Percentiles rank a stretch among this genome's conserved stretches.
These are phyloP conservation scores for Stegana nigrithorax DNA, from an alignment of 2,888 invertebrate species.

Conservation along the genomic window DNA sequence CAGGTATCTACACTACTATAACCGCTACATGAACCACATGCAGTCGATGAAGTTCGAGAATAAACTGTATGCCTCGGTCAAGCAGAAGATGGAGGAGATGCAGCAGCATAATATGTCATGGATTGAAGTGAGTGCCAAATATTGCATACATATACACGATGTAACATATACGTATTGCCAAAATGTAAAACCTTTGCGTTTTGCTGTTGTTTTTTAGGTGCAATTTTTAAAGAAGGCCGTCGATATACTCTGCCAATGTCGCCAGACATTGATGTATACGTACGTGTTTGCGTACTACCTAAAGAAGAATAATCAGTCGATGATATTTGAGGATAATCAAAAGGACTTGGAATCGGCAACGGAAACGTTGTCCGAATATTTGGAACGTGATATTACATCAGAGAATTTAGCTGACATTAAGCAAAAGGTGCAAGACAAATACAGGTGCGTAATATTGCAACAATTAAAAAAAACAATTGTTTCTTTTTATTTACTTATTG, in stretches of 20 bases:
- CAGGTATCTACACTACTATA: slow-evolving; percentile 98
- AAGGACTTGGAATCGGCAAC: slow-evolving; percentile 97
- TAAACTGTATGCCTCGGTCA: slow-evolving; percentile 94
- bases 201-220: slow-evolving; percentile 72
- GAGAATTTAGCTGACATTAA: slow-evolving; percentile 98
- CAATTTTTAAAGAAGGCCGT: slow-evolving; percentile 98
- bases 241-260: slow-evolving; percentile 95
- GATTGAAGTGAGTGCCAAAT: slow-evolving; percentile 83
- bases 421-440: slow-evolving; percentile 98
- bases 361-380: slow-evolving; percentile 95
- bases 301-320: slow-evolving; percentile 97
- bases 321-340: slow-evolving; percentile 99
- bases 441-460: slow-evolving; percentile 75
- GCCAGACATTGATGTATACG: slow-evolving; percentile 98
- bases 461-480: background rate
- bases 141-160: slow-evolving; percentile 4
- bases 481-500: slow-evolving; percentile 45
- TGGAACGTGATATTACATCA: slow-evolving; percentile 97
- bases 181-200: background rate
- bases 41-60: slow-evolving; percentile 97
- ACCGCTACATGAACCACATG: slow-evolving; percentile 99
- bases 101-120: slow-evolving; percentile 99
- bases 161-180: background rate
- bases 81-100: slow-evolving; percentile 99
- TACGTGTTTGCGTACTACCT: slow-evolving; percentile 99